Evolutionary conservation across 2,888 invertebrate genomes (phyloP).

Genomic region (Elegia similella): DNA sequence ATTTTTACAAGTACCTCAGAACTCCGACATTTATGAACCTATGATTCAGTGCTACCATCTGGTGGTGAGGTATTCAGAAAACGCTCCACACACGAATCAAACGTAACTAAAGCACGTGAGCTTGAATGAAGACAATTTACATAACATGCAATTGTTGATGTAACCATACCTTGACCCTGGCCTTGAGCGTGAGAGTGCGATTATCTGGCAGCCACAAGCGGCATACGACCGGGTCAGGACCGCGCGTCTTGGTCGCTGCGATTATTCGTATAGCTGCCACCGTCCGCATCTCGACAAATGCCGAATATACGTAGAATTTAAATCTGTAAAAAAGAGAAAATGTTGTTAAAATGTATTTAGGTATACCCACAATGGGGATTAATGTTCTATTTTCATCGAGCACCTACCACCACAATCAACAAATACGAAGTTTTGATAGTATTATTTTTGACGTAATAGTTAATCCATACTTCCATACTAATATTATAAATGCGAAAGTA

Average conservation of each 20-base stretch:
- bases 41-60: too few species aligned
- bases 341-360: constrained; percentile 7
- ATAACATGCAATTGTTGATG: not conserved
- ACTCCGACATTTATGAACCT: too few species aligned
- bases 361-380: not conserved
- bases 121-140: not conserved
- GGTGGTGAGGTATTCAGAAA: too few species aligned
- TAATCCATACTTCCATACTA: too few species aligned
- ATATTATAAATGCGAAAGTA: too few species aligned
- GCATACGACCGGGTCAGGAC: constrained; percentile 91
- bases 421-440: too few species aligned
- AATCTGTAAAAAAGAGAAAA: constrained; percentile 79
- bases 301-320: constrained; percentile 95
- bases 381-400: too few species aligned
- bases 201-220: constrained; percentile 87
- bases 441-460: too few species aligned
- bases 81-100: not conserved
- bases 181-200: constrained; percentile 86
- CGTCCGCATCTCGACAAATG: constrained; percentile 90
- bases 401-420: too few species aligned
- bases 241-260: constrained; percentile 93
- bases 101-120: not conserved
- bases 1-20: too few species aligned
- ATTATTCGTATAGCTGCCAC: constrained; percentile 88
- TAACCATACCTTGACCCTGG: constrained; percentile 83